These are phyloP conservation scores for Hirtodrosophila trivittata DNA, from an alignment of 2,888 invertebrate genomes.

Conservation along the genomic window DNA sequence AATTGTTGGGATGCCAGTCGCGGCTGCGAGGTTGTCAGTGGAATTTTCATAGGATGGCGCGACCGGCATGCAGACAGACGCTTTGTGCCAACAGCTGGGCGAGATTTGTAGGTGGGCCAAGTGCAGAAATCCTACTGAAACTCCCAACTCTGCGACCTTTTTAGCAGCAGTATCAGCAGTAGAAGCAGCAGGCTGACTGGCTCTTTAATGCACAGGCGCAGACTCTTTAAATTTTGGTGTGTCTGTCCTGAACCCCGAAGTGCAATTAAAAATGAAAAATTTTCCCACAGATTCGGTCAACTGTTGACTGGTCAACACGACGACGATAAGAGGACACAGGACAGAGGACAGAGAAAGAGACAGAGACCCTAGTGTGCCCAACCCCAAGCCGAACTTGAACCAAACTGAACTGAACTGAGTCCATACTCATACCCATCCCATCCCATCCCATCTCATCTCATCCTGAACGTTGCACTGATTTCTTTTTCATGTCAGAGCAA, in stretches of 20 bases:
- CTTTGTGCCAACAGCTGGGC: constrained; percentile 58
- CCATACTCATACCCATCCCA: constrained; percentile 10
- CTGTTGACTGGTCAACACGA: constrained; percentile 39
- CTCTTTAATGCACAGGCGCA: constrained; percentile 47
- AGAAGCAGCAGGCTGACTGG: constrained; percentile 7
- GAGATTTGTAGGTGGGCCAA: constrained; percentile 72
- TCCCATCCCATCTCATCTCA: constrained; percentile 25
- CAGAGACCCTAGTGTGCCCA: constrained; percentile 14
- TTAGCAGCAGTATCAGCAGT: constrained; percentile 1
- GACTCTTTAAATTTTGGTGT: constrained; percentile 63
- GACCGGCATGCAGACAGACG: constrained; percentile 70
- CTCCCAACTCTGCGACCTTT: too few relatives aligned
- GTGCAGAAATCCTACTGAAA: constrained; percentile 2
- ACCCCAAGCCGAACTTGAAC: not conserved
- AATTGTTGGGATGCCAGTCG: constrained; percentile 71
- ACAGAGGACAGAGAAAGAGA: constrained; percentile 12
- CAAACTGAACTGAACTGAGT: not conserved
- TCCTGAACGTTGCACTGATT: constrained; percentile 75
- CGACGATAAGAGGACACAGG: constrained; percentile 54
- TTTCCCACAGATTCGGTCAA: constrained; percentile 79
- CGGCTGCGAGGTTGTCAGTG: constrained; percentile 67
- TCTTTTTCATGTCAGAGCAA: constrained; percentile 79
- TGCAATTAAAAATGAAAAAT: constrained; percentile 83
- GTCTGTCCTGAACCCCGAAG: constrained; percentile 15
- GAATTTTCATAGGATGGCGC: constrained; percentile 78